Base-by-base conservation (phyloP, 2,113 vertebrate genomes). In the Notechis scutatus region DNA sequence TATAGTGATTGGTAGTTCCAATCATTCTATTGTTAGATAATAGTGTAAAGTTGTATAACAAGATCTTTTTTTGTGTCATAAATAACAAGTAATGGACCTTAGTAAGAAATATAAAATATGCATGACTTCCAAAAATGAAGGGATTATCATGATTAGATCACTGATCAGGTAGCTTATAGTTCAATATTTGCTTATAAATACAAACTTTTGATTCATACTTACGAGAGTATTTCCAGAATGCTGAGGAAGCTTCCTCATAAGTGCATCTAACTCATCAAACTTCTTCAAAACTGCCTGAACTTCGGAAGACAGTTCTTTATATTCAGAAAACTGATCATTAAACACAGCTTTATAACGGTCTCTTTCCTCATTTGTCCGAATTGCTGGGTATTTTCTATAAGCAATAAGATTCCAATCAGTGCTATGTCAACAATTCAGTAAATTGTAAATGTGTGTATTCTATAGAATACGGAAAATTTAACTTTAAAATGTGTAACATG, bases 311-410 rank as follows among this genome's bases (percentile, higher is more conserved):
- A 99, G 97, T 93, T 99, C 99, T 96, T 98, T 99, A 96, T 99
- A 99, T 94, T 99, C 99, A 0, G 98, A 98, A 85, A 99, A 99
- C 96, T 99, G 99, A 96, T 99, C 99, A 57, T 99, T 99, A 96
- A 99, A 99, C 90, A 99, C 99, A 0, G 99, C 99, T 96, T 98
- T 98, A 95, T 99, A 99, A 86, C 98, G 98, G 92, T 99, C 99
- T 92, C 98, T 97, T 93, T 99, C 98, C 88, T 99, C 99, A 10
- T 99, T 98, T 0, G 98, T 98, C 90, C 93, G 97, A 95, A 99
- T 99, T 91, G 95, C 96, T 45, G 98, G 99, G 92, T 99, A 99
- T 95, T 99, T 99, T 85, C 99, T 99, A 93, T 39, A 88, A 87
- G 42, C 34, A 88, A 69, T 92, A n/a, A 56, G 12, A 3, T 0